Evolutionary conservation across 2,888 invertebrate genomes (phyloP).

Genomic region (Phragmatobia fuliginosa): DNA sequence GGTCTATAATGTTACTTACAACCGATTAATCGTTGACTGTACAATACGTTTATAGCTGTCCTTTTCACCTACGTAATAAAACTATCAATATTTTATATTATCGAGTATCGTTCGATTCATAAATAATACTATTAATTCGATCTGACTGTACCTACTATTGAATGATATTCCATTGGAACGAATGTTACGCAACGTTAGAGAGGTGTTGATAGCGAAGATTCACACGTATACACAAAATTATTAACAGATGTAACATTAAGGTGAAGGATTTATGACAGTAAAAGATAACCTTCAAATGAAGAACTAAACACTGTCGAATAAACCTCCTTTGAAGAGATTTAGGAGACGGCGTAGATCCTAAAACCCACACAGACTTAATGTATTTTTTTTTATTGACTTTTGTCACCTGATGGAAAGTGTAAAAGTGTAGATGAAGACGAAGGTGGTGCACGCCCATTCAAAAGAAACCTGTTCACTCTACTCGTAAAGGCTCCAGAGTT

Average conservation of each 20-base stretch:
- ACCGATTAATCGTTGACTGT: not conserved
- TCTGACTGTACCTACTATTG: conserved; percentile 7
- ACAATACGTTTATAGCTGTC: not conserved
- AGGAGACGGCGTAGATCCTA: not conserved
- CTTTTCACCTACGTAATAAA: not conserved
- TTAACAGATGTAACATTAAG: conserved; percentile 8
- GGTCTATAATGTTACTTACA: no score
- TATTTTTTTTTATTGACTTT: no score
- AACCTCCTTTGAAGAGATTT: not conserved
- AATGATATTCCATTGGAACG: conserved; percentile 11
- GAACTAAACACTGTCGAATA: no score
- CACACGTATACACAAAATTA: conserved; percentile 14
- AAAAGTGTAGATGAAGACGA: no score
- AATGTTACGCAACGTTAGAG: conserved; percentile 40
- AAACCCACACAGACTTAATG: not conserved
- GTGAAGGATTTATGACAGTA: not conserved
- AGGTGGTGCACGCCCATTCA: no score
- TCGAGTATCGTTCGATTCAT: not conserved
- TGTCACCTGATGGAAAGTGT: no score
- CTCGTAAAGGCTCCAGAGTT: no score
- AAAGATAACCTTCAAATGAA: not conserved
- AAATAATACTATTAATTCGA: not conserved
- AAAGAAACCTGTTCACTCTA: no score
- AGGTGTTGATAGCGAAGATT: conserved; percentile 37
- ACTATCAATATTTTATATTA: not conserved